phyloP scores from a whole-genome alignment of 1,140 invertebrate species.

The Drosophila sturtevanti region DNA sequence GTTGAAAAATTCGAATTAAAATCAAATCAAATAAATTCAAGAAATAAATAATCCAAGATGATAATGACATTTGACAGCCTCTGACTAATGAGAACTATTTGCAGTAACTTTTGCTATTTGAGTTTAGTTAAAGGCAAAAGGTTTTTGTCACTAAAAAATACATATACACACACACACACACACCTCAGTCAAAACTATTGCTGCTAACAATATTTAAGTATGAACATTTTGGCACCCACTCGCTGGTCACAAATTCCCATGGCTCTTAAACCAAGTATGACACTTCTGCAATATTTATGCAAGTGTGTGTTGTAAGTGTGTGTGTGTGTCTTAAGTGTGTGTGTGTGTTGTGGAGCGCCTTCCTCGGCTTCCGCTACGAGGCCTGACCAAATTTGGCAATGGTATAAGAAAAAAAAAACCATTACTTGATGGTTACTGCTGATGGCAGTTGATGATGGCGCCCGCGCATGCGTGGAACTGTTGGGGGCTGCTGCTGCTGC shows the following conservation, averaged over 20 bases:
- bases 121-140: constrained; percentile 6
- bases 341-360: constrained; percentile 31
- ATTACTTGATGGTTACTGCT: constrained; percentile 20
- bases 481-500: constrained; percentile 18
- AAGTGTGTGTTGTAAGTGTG: constrained; percentile 31
- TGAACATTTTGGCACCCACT: constrained; percentile 60
- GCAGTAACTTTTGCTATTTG: constrained; percentile 11
- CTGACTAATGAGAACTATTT: constrained; percentile 8
- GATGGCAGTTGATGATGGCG: constrained; percentile 77
- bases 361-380: constrained; percentile 52
- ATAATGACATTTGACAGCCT: too few species aligned
- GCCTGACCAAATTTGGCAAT: constrained; percentile 76
- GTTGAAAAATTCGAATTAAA: too few species aligned
- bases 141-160: constrained; percentile 39
- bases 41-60: too few species aligned
- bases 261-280: constrained; percentile 53
- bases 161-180: constrained; percentile 28
- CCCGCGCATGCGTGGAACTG: constrained; percentile 70
- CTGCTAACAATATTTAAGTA: constrained; percentile 17
- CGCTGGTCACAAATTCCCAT: constrained; percentile 70
- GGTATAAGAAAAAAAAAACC: constrained; percentile 21
- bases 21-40: too few species aligned
- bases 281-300: constrained; percentile 63
- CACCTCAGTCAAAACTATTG: constrained; percentile 37
- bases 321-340: constrained; percentile 32